Conservation (phyloP, 2,797 vertebrate genomes). For the Myotis vivesi region DNA sequence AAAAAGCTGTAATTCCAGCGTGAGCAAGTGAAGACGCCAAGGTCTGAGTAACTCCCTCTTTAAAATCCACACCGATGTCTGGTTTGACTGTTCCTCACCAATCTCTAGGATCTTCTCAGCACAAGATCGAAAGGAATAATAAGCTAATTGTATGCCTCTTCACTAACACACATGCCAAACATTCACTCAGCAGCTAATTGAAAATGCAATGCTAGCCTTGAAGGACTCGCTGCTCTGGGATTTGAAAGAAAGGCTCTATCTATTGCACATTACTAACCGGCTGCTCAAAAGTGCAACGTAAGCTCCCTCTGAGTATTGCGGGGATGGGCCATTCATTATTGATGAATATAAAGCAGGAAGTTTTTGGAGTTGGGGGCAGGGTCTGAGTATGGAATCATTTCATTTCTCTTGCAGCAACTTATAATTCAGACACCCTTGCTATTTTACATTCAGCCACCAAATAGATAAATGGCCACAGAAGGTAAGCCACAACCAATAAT, state of each 20-base stretch:
- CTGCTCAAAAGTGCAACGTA: constrained; percentile 89
- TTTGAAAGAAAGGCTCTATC: constrained; percentile 86
- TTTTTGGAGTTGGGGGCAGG: constrained; percentile 81
- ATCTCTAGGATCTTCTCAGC: constrained; percentile 82
- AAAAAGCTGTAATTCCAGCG: constrained; percentile 83
- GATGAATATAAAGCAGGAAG: constrained; percentile 89
- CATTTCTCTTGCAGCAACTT: constrained; percentile 63
- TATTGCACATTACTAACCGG: constrained; percentile 86
- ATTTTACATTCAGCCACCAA: constrained; percentile 21
- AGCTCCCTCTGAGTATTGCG: constrained; percentile 89
- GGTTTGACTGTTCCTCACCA: constrained; percentile 76
- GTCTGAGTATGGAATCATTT: constrained; percentile 69
- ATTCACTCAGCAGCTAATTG: constrained; percentile 89
- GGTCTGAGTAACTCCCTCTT: constrained; percentile 77
- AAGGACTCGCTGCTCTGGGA: constrained; percentile 87
- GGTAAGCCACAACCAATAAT: constrained; percentile 28
- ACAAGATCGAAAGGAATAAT: constrained; percentile 84
- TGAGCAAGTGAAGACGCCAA: constrained; percentile 75
- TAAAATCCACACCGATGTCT: constrained; percentile 81
- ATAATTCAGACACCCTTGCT: constrained; percentile 33
- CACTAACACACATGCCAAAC: constrained; percentile 86
- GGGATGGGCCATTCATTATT: constrained; percentile 91
- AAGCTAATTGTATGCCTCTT: constrained; percentile 87
- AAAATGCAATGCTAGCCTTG: constrained; percentile 87
- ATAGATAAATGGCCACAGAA: constrained; percentile 11